These are phyloP conservation scores for Megaceryle torquata DNA, from an alignment of 2,113 vertebrate genomes.

Conservation along the genomic window DNA sequence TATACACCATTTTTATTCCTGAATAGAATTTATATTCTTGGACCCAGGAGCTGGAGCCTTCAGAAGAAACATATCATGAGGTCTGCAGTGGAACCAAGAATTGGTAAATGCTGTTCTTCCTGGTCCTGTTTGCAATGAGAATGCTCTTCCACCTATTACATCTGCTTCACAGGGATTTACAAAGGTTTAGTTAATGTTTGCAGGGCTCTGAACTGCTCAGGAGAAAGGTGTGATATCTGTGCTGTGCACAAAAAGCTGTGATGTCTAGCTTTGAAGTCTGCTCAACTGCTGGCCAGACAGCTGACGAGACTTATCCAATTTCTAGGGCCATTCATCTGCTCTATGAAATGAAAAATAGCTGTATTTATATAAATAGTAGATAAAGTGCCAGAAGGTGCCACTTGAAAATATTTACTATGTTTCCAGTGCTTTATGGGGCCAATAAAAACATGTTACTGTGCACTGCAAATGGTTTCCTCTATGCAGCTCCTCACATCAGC, in stretches of 20 bases:
- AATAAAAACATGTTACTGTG: neutral
- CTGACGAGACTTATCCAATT: conserved; percentile 7
- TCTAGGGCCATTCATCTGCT: conserved; percentile 38
- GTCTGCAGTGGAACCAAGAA: neutral
- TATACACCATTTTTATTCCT: neutral
- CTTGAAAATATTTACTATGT: conserved; percentile 15
- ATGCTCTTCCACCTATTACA: neutral
- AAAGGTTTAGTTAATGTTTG: neutral
- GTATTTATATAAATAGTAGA: conserved; percentile 17
- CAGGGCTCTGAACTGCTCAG: neutral
- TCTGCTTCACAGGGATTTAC: neutral
- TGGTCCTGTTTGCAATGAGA: neutral
- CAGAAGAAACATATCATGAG: neutral
- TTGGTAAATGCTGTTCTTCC: neutral
- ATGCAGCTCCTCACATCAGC: neutral
- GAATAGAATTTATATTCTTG: neutral
- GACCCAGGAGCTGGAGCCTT: neutral
- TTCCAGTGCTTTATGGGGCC: neutral
- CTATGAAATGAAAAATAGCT: conserved; percentile 22
- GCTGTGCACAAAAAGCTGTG: neutral
- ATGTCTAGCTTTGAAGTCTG: neutral
- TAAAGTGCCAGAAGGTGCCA: neutral
- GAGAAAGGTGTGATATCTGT: neutral
- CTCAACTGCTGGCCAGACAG: neutral
- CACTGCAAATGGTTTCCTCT: neutral